Evolutionary conservation across 2,888 invertebrate genomes (phyloP).

Genomic region (Dexiosoma caninum): DNA sequence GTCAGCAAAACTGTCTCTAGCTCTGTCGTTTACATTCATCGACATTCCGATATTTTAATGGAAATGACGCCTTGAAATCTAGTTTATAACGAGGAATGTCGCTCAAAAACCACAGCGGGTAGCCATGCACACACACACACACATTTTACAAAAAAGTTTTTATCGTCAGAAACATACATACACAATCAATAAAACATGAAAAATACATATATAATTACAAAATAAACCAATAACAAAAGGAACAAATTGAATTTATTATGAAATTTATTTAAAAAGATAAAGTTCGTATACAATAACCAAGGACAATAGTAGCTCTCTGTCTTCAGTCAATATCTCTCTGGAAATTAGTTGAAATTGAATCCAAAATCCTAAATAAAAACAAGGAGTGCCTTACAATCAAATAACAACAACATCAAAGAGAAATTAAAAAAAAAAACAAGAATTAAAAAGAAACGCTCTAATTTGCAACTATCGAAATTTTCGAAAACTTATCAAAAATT

Average conservation of each 20-base stretch:
- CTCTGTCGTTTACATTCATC: too few species aligned
- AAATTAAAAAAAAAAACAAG: background rate
- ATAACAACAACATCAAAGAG: constrained; percentile 42
- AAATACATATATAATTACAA: constrained; percentile 4
- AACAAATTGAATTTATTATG: constrained; percentile 59
- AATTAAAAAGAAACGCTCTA: constrained; percentile 14
- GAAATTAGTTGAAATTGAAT: constrained; percentile 44
- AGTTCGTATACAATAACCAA: constrained; percentile 53
- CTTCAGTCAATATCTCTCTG: constrained; percentile 51
- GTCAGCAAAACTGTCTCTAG: too few species aligned
- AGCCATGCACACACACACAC: too few species aligned
- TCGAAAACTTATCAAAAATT: background rate
- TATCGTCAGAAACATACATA: background rate
- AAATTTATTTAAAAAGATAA: constrained; percentile 7
- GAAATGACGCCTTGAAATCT: too few species aligned
- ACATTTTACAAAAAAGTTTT: background rate
- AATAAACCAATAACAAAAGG: constrained; percentile 20
- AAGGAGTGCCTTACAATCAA: constrained; percentile 62
- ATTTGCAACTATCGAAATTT: constrained; percentile 18
- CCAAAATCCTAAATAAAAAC: constrained; percentile 52
- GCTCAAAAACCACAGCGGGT: too few species aligned
- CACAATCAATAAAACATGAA: background rate
- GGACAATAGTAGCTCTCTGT: constrained; percentile 60
- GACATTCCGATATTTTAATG: too few species aligned
- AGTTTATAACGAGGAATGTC: too few species aligned